Base-by-base conservation (phyloP, 2,888 invertebrate genomes). In the Atrina japonica region DNA sequence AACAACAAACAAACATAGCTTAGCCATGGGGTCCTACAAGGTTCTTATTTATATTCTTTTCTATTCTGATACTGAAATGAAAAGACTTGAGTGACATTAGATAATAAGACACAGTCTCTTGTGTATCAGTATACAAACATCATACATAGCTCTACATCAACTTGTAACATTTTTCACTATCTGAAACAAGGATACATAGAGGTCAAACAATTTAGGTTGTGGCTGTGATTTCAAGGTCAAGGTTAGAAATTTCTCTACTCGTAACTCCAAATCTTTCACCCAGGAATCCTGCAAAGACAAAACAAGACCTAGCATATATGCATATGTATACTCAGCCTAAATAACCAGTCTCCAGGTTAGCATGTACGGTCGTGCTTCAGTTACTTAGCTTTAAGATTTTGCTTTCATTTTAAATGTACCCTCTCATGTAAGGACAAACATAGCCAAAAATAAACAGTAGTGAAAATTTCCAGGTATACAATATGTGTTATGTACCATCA, bases 131-230 rank as follows among this genome's bases (percentile, higher is more conserved):
- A 41, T 41, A 14, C 14, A 41, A 41, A 41, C 14, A 14, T 41
- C 41, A 41, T 41, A 14, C 41, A 9, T 41, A 41, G 14, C 9
- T 41, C 14, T 14, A 41, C 41, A 41, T 11, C 9, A 9, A 41
- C 41, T 41, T 41, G 9, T 11, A 41, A 41, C 16, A 14, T 41
- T 41, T 1, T n/a, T 41, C 21, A n/a, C n/a, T n/a, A n/a, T n/a
- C n/a, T n/a, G n/a, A n/a, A 18, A 16, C 58, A 85, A 88, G 86
- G 89, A 89, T 89, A 89, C 89, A 83, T 88, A 89, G 30, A 89
- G 81, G 69, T 91, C 88, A 76, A 90, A 88, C 18, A 91, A 81
- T 45, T 86, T 78, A 0, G 91, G 90, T 69, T 89, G 89, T 49
- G 86, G 83, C 43, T 81, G 78, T 21, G 88, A 84, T 66, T 87